Evolutionary conservation across 2,113 vertebrate genomes (phyloP).

Genomic region (Python bivittatus): DNA sequence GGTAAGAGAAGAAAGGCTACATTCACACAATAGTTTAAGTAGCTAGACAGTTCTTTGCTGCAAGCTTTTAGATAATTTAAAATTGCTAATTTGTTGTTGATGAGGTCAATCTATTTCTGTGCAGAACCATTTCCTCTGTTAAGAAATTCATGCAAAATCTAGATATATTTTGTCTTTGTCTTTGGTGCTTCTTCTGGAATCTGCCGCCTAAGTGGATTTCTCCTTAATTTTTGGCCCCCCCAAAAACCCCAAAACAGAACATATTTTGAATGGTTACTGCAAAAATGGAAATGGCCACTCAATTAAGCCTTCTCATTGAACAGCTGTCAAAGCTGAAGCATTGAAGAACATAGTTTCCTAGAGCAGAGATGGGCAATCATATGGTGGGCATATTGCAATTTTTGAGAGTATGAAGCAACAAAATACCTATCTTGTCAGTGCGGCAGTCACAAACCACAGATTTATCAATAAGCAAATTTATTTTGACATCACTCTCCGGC

Average conservation of each 20-base stretch:
- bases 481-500: background rate
- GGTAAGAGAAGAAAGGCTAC: background rate
- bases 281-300: background rate
- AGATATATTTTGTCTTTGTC: background rate
- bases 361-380: background rate
- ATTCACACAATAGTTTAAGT: background rate
- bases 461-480: background rate
- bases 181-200: background rate
- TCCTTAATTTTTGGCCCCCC: background rate
- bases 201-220: background rate
- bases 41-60: background rate
- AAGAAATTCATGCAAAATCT: background rate
- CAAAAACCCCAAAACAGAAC: background rate
- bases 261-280: background rate
- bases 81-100: background rate
- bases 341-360: fast-evolving
- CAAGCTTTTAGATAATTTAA: background rate
- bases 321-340: fast-evolving
- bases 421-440: background rate
- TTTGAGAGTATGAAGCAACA: background rate
- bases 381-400: background rate
- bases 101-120: background rate
- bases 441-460: background rate
- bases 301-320: background rate
- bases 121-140: background rate